These are phyloP conservation scores for Pentamera pediparva DNA, from an alignment of 53 echinoderm and acorn worm genomes.

Conservation along the genomic window DNA sequence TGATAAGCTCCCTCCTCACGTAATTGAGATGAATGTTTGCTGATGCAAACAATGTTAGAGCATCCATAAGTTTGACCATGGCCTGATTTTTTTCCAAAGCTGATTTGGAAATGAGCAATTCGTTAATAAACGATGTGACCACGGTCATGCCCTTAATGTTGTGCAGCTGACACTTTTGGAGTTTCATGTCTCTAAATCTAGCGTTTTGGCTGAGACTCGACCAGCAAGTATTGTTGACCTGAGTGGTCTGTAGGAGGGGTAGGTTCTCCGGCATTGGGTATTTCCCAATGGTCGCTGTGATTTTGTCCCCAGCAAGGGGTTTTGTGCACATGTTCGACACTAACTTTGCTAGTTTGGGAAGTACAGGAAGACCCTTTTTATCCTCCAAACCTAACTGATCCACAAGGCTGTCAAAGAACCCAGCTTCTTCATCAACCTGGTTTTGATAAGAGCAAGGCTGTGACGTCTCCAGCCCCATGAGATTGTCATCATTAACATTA, in stretches of 20 bases:
- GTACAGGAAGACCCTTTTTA: background rate
- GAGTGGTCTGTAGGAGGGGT: background rate
- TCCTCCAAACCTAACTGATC: background rate
- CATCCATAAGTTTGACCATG: conserved; percentile 16
- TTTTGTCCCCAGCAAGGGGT: background rate
- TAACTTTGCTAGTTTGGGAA: background rate
- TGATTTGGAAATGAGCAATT: background rate
- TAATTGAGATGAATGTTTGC: background rate
- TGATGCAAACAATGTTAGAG: background rate
- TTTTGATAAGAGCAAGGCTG: too few species aligned
- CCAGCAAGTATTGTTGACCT: background rate
- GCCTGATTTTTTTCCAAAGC: background rate
- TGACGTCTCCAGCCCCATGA: too few species aligned
- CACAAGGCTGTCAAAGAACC: background rate
- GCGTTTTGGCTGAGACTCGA: background rate
- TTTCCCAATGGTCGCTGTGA: background rate
- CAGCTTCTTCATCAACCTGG: background rate
- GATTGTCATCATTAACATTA: too few species aligned
- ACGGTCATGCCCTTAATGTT: conserved; percentile 13
- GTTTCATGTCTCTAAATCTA: background rate
- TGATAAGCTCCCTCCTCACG: background rate
- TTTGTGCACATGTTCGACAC: background rate
- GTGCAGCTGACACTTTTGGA: conserved; percentile 3
- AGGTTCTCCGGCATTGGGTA: background rate
- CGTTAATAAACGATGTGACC: conserved; percentile 8